Percentiles rank a stretch among this genome's conserved stretches.
These are phyloP conservation scores for Apostichopus leukothele DNA, from an alignment of 53 echinoderm and acorn worm genomes.

Conservation along the genomic window DNA sequence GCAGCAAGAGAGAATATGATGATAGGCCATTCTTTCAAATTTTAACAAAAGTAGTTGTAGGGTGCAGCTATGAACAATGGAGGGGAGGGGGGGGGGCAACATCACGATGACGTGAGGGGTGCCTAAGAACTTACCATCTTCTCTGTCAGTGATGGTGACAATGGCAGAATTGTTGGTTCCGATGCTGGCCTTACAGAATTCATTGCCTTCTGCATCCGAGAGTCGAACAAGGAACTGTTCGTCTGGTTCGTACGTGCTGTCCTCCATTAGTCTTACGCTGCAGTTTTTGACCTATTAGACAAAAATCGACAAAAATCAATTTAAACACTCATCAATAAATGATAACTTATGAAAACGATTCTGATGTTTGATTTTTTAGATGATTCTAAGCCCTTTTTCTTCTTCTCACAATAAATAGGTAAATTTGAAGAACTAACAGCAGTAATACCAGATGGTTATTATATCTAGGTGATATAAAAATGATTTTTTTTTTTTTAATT, in stretches of 20 bases:
- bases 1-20: no score
- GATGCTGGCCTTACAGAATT: constrained; percentile 75
- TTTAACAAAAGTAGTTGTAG: no score
- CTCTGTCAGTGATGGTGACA: constrained; percentile 82
- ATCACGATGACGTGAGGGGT: neutral
- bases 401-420: no score
- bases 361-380: no score
- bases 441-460: no score
- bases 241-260: constrained; percentile 83
- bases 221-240: constrained; percentile 83
- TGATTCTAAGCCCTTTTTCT: no score
- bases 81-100: neutral
- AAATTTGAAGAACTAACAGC: no score
- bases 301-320: neutral
- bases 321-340: neutral
- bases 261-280: constrained; percentile 83
- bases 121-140: constrained; percentile 74
- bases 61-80: no score
- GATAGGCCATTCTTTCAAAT: no score
- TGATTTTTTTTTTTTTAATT: no score
- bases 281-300: constrained; percentile 98
- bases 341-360: no score
- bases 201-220: constrained; percentile 74
- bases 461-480: no score
- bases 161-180: constrained; percentile 75